Evolutionary conservation across 2,797 vertebrate genomes (phyloP), one percentile per base, ranked within the genome.

Genomic region (Oryzias sinensis): DNA sequence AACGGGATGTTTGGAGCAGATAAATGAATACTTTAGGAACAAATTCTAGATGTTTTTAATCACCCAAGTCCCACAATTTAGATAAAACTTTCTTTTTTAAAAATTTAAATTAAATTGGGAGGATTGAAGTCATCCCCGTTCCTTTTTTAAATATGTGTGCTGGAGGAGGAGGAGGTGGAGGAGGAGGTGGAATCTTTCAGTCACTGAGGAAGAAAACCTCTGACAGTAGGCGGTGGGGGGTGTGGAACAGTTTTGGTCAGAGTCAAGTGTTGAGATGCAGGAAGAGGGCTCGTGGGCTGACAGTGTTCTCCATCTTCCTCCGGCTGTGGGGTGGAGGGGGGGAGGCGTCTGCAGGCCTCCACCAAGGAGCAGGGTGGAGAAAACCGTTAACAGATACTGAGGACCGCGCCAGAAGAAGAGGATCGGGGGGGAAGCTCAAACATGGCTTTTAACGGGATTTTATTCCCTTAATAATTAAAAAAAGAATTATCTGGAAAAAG

Each of bases 381-480:
- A 87, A 91, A 90, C 91, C 88, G 91, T 93, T 93, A 90, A 91
- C 90, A 92, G 90, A 90, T 90, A 92, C 88, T 74, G 85, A 79
- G 78, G 78, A 82, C 83, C 87, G 88, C 76, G 80, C 79, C 77
- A 86, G 80, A 47, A 52, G 42, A 69, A 74, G 81, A 79, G 71
- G 49, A 56, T 37, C 62, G 37, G 53, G 65, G 74, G 67, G 53
- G 53, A 75, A 49, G 58, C 53, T 65, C 22, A n/a, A 27, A 56
- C 49, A 2, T 54, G 53, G 59, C 18, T 53, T 22, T 22, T 22
- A 22, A 22, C 20, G 20, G 20, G 20, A 22, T 22, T 22, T 22
- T 22, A 22, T 22, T 22, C 20, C 20, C 20, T 22, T 22, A 22
- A 22, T 22, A 22, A 22, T 22, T 22, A 22, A 3, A 22, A 29